Evolutionary conservation across 2,113 vertebrate species (phyloP), one percentile per base, ranked within the genome.

Genomic region (Cygnus atratus): DNA sequence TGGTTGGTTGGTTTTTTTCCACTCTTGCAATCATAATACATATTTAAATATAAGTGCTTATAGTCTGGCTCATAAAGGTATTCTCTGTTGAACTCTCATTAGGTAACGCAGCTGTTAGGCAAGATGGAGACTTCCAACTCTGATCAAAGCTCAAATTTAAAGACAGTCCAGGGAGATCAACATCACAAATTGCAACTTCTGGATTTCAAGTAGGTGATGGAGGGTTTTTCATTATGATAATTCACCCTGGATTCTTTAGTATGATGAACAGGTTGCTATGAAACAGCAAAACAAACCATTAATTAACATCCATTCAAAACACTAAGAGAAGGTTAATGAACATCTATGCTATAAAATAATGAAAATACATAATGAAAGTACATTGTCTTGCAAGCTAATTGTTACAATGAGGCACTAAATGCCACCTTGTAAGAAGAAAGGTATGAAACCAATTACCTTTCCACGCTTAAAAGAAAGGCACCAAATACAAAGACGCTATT

Each of bases 141-240:
- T 21, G 96, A 98, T 52, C 97, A 98, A 79, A 97, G 22, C 63
- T 97, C 95, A 57, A 93, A 94, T 83, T 95, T 98, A 92, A 98
- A 97, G 93, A 95, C 91, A 74, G 76, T 97, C 88, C 96, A 97
- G 74, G 97, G 97, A 91, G 97, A 98, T 70, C 96, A 98, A 80
- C 98, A 88, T 8, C 97, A 96, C 4, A 95, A 98, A 96, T 83
- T 99, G 82, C 97, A 98, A 67, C 91, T 98, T 94, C 96, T 98
- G 95, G 98, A 99, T 93, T 97, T 97, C 95, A 99, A 97, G 98
- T 99, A 97, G 96, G 98, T 97, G 90, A 95, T 73, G 46, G 54
- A 93, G 87, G 39, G 58, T 77, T 98, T 97, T 97, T 87, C 92
- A 95, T 95, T 93, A 72, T 71, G 66, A 87, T 96, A 96, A 90